Percentiles rank a stretch among this genome's conserved stretches.
Evolutionary conservation across 2,888 invertebrate genomes (phyloP).

Genomic region (Ephialtes manifestator): DNA sequence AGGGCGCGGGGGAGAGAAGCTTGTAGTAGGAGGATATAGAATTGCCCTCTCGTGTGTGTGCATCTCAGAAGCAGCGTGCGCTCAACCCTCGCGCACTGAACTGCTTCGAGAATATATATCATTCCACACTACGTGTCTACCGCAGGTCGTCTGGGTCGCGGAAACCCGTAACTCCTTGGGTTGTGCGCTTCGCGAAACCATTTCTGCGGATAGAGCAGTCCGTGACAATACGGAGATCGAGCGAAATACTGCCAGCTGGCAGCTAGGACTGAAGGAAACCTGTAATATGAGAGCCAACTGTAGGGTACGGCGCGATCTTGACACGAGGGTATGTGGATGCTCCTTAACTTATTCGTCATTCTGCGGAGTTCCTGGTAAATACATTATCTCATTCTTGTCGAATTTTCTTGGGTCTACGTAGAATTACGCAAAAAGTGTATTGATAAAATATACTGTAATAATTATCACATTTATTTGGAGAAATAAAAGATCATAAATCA

Average conservation of each 20-base stretch:
- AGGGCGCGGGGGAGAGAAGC: slow-evolving; percentile 26
- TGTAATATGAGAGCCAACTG: slow-evolving; percentile 26
- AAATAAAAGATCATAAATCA: too few species aligned
- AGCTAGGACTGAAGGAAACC: slow-evolving; percentile 6
- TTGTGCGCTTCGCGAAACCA: slow-evolving; percentile 62
- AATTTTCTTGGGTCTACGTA: neutral
- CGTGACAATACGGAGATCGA: slow-evolving; percentile 71
- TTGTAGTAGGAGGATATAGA: slow-evolving; percentile 29
- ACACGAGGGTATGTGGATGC: slow-evolving; percentile 10
- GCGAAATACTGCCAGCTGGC: slow-evolving; percentile 59
- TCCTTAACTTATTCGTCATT: neutral
- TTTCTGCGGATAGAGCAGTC: slow-evolving; percentile 73
- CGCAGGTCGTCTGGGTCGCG: slow-evolving; percentile 75
- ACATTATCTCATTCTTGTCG: neutral
- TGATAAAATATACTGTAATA: too few species aligned
- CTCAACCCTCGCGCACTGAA: slow-evolving; percentile 55
- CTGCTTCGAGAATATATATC: slow-evolving; percentile 74
- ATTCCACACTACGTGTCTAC: slow-evolving; percentile 74
- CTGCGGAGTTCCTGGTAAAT: neutral
- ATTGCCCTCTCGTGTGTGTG: slow-evolving; percentile 44
- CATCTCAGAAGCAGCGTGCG: slow-evolving; percentile 44
- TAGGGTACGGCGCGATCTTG: neutral
- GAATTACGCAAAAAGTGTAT: too few species aligned
- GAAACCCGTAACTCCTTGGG: slow-evolving; percentile 77
- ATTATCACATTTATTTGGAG: too few species aligned